Base-by-base conservation (phyloP, 2,888 invertebrate genomes). In the Ormia ochracea region DNA sequence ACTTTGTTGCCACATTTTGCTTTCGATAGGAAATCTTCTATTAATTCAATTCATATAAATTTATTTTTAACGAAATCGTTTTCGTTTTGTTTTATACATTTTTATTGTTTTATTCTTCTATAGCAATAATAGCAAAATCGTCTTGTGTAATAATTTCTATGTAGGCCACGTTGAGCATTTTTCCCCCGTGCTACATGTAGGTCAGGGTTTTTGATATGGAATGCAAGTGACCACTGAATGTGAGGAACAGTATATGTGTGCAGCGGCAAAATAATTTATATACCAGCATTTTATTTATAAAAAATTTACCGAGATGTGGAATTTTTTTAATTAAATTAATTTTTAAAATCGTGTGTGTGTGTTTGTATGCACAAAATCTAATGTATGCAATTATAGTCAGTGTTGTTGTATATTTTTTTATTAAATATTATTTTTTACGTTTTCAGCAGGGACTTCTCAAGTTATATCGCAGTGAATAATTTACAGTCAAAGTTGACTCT, bases 131-230 rank as follows among this genome's bases (percentile, higher is more conserved):
- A 48, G 21, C 23, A 36, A 21, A n/a, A 48, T 63, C 33, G 12
- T 33, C 63, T 63, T 63, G 63, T 50, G 4, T 14, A 63, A 31
- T 36, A 14, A 14, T 36, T 31, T 19, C 26, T 14, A 54, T 66
- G 66, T 66, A 54, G 66, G 66, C 41, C 66, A 66, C n/a, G n/a
- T 31, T 52, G 52, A 4, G 17, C 33, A n/a, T 7, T 26, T 19
- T 26, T 52, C 3, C 14, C n/a, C 19, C 9, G 50, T n/a, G 12
- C n/a, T 19, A 3, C 6, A 63, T 41, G 66, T 66, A 66, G 66
- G 66, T 66, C 66, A 66, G 66, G 66, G 66, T 31, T 66, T 48
- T 54, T 4, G 1, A 52, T 54, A 41, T 28, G 38, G 54, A 45
- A 19, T 21, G 43, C 33, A 7, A 28, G 26, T 41, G 33, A n/a